Evolutionary conservation across 1,140 invertebrate species (phyloP), one percentile per base, ranked within the genome.

Genomic region (Drosophila bipectinata): DNA sequence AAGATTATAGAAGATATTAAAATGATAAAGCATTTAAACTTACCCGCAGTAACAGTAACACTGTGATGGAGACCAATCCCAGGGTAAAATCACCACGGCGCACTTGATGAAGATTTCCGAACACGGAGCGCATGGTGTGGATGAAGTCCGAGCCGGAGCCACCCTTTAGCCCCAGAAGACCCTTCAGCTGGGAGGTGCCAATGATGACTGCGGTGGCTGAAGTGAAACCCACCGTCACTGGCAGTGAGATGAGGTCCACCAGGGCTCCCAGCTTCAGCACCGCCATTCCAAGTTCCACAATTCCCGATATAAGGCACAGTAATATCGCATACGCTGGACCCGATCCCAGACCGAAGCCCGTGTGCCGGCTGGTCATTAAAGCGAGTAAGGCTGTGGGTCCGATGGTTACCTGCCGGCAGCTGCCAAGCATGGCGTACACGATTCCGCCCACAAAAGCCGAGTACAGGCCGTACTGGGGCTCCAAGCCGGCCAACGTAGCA

Each of bases 151-250:
- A 94, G 93, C 69, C 94, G 92, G 81, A 96, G 94, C 76, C 92
- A 5, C 90, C 91, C 52, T 92, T 93, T 4, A 98, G 88, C 0
- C 97, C 97, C 9, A 98, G 92, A 7, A 98, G 91, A 10, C 95
- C 95, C 77, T 97, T 98, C 3, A 99, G 81, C 92, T 99, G 98
- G 1, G 97, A 95, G n/a, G 95, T 93, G 28, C 96, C 95, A 68
- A 99, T 98, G 34, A 98, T 98, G 14, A 99, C 93, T 0, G 98
- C 97, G 4, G 97, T 98, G 0, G 97, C 98, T 5, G 97, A 97
- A 2, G 97, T 98, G 88, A 99, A 99, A 9, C 97, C 97, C 71
- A 96, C 97, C 30, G 97, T 97, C 6, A 99, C 97, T 6, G 98
- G 96, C 49, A 96, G 93, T 0, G 98, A 98, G 62, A 99, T 99